phyloP scores from a whole-genome alignment of 2,113 vertebrate genomes.

The Grus americana region DNA sequence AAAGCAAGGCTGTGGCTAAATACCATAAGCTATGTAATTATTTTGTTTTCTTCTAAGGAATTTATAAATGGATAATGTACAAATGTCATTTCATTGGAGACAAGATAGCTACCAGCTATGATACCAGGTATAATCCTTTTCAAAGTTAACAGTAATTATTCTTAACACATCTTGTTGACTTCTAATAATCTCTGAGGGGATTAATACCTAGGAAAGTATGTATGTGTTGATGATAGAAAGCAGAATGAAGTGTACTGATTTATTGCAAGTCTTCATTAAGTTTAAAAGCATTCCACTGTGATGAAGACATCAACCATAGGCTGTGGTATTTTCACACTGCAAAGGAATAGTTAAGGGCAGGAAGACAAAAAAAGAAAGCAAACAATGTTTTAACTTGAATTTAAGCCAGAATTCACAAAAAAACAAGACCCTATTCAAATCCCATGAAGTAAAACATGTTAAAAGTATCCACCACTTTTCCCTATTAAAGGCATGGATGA shows the following conservation, averaged over 20 bases:
- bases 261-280: conserved; percentile 80
- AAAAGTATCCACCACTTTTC: background rate
- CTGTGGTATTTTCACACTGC: conserved; percentile 71
- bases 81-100: background rate
- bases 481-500: background rate
- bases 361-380: conserved; percentile 71
- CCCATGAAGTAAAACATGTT: background rate
- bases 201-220: conserved; percentile 71
- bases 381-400: conserved; percentile 68
- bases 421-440: conserved; percentile 40
- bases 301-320: conserved; percentile 79
- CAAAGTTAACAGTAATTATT: conserved; percentile 51
- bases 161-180: conserved; percentile 64
- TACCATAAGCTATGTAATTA: background rate
- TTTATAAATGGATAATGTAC: background rate
- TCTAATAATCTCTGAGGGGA: conserved; percentile 69
- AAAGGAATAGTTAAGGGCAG: conserved; percentile 71
- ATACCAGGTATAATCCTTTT: background rate
- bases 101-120: conserved; percentile 24
- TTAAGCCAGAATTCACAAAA: conserved; percentile 66
- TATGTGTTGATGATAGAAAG: conserved; percentile 79
- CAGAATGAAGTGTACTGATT: conserved; percentile 78
- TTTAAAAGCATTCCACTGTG: conserved; percentile 82
- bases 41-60: background rate
- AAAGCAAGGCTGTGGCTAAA: background rate